Evolutionary conservation across 2,113 vertebrate species (phyloP), one percentile per base, ranked within the genome.

Genomic region (Bagarius yarrelli): DNA sequence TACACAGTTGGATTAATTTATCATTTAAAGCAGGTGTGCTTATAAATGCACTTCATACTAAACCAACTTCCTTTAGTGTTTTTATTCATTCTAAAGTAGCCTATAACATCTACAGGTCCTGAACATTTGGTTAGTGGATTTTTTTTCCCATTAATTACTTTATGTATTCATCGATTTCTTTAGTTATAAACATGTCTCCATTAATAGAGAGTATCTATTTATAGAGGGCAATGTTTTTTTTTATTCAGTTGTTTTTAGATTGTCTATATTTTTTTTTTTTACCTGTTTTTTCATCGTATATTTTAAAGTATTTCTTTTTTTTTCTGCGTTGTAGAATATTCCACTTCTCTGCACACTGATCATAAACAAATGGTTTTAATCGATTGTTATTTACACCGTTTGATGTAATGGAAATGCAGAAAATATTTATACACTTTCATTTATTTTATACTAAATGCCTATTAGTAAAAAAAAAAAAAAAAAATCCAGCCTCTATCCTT

Each of bases 331-430:
- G 9, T 34, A 57, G 56, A 23, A 44, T 8, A 19, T 16, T 52
- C 56, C 47, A 57, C 14, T 53, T 44, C 8, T 14, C 76, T 53
- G 61, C 1, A 6, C 44, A 16, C 47, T 55, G 23, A 56, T 64
- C 25, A 69, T 21, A 79, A 67, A n/a, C 23, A 53, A 57, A 55
- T 47, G 34, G n/a, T n/a, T n/a, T n/a, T n/a, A n/a, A n/a, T n/a
- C n/a, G n/a, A n/a, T n/a, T n/a, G n/a, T n/a, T n/a, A n/a, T n/a
- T n/a, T n/a, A n/a, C n/a, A n/a, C n/a, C n/a, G n/a, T n/a, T n/a
- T n/a, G n/a, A n/a, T n/a, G n/a, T n/a, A n/a, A n/a, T n/a, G n/a
- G n/a, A n/a, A n/a, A n/a, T n/a, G n/a, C n/a, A n/a, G n/a, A n/a
- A n/a, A n/a, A n/a, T n/a, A n/a, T n/a, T 50, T 5, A 8, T 71